phyloP scores from a whole-genome alignment of 2,797 vertebrate genomes.

The Eulemur mongoz region DNA sequence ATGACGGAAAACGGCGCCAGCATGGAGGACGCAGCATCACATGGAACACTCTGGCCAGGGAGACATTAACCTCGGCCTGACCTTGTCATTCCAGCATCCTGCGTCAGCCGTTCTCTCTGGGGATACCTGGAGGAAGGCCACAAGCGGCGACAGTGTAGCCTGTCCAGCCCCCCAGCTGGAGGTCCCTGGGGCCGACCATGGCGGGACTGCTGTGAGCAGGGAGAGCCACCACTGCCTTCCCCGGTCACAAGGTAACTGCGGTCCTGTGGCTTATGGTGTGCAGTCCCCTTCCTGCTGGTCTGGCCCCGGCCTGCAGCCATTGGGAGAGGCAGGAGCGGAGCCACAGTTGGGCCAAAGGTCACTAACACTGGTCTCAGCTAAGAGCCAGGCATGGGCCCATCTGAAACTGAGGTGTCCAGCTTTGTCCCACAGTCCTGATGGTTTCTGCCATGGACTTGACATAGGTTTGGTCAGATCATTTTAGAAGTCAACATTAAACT shows the following conservation, averaged over 20 bases:
- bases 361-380: neutral
- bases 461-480: neutral
- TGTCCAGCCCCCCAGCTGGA: neutral
- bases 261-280: neutral
- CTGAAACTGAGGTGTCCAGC: neutral
- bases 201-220: neutral
- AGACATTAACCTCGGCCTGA: neutral
- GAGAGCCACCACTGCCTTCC: fast-evolving
- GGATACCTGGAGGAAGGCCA: fast-evolving
- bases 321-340: no score
- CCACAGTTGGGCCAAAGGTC: neutral
- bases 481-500: neutral
- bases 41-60: fast-evolving
- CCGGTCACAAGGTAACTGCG: fast-evolving
- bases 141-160: fast-evolving
- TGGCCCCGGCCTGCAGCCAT: neutral
- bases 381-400: neutral
- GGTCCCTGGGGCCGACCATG: fast-evolving
- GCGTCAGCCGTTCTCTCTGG: neutral
- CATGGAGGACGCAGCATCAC: neutral
- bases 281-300: neutral
- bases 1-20: fast-evolving
- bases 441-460: fast-evolving
- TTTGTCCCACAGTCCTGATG: neutral
- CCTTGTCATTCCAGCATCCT: neutral